A percentile compares a stretch with the other conserved stretches of the same genome.
phyloP scores from a whole-genome alignment of 2,113 vertebrate genomes.

The Lamprotornis superbus region DNA sequence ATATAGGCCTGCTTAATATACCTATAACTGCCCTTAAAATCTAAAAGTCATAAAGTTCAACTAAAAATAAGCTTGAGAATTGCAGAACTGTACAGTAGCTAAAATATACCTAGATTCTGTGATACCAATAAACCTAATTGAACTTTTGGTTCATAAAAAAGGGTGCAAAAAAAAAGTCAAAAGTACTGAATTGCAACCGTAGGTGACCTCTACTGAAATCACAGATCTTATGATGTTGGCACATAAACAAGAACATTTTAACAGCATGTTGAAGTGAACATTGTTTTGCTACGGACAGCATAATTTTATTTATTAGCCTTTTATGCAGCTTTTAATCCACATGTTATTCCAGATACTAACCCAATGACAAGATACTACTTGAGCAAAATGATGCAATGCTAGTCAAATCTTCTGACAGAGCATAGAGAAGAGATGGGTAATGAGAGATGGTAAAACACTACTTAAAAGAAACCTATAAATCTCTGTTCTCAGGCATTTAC shows the following conservation, averaged over 20 bases:
- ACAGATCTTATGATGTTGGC: neutral
- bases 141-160: neutral
- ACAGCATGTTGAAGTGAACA: neutral
- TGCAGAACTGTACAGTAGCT: neutral
- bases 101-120: neutral
- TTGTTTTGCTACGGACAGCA: neutral
- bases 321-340: neutral
- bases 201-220: neutral
- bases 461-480: conserved; percentile 29
- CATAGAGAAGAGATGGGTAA: neutral
- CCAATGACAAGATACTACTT: neutral
- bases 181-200: neutral
- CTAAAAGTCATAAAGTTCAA: neutral
- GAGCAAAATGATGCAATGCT: conserved; percentile 30
- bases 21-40: neutral
- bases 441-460: neutral
- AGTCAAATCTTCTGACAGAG: neutral
- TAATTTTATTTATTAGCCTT: neutral
- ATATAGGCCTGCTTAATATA: neutral
- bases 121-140: neutral
- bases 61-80: neutral
- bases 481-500: neutral
- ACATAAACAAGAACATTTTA: neutral
- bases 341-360: neutral
- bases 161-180: neutral